Evolutionary conservation across 2,888 invertebrate species (phyloP).

Genomic region (Salticus scenicus): DNA sequence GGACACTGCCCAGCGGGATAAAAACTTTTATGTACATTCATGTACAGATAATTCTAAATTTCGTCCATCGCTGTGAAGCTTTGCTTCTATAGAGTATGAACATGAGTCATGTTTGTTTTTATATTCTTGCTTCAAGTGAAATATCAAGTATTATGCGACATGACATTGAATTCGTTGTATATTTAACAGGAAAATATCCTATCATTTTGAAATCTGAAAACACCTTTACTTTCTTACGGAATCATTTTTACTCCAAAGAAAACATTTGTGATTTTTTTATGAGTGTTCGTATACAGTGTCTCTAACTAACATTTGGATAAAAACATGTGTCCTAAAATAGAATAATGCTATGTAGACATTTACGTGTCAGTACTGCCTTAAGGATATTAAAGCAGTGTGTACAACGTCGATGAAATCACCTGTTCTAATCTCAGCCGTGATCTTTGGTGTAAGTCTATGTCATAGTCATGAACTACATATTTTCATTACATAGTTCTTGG

Average conservation of each 20-base stretch:
- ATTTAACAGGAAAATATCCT: background rate
- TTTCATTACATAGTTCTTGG: conserved; percentile 15
- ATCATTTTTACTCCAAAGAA: conserved; percentile 10
- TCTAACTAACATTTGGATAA: background rate
- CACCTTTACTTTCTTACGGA: background rate
- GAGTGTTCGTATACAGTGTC: background rate
- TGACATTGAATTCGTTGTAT: background rate
- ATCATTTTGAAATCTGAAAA: background rate
- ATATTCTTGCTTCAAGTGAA: background rate
- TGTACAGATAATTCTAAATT: background rate
- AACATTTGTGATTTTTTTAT: background rate
- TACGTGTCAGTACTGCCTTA: background rate
- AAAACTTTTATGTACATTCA: background rate
- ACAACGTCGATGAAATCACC: background rate
- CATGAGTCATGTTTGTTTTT: background rate
- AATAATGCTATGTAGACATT: background rate
- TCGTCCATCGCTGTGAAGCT: background rate
- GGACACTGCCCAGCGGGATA: background rate
- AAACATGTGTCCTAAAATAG: background rate
- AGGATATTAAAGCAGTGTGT: background rate
- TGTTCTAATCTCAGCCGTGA: background rate
- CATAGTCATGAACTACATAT: conserved; percentile 13
- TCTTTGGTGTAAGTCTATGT: background rate
- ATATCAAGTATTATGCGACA: background rate
- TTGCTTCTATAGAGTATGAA: background rate